Evolutionary conservation across 1,140 invertebrate genomes (phyloP).

Genomic region (Brachionus koreanus): DNA sequence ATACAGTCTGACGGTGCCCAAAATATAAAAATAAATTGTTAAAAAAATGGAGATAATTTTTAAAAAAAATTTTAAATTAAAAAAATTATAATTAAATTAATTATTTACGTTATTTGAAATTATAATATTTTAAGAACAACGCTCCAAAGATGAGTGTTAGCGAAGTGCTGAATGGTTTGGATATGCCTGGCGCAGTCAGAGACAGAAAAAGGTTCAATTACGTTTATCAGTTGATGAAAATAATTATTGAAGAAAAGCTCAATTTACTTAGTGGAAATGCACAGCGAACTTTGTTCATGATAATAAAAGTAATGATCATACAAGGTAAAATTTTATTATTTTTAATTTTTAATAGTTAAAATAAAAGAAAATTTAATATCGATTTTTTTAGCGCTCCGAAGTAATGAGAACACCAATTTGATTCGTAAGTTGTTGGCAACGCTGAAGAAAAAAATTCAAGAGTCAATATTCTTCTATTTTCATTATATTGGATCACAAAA

Average conservation of each 20-base stretch:
- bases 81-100: too few species aligned
- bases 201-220: conserved; percentile 92
- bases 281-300: conserved; percentile 82
- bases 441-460: conserved; percentile 50
- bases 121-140: conserved; percentile 72
- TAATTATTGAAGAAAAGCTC: conserved; percentile 78
- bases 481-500: conserved; percentile 76
- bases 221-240: conserved; percentile 72
- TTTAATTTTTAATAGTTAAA: not conserved
- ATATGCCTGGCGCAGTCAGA: conserved; percentile 86
- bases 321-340: conserved; percentile 66
- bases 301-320: conserved; percentile 86
- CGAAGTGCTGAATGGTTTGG: conserved; percentile 85
- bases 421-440: conserved; percentile 49
- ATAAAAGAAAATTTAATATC: not conserved
- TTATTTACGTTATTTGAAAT: too few species aligned
- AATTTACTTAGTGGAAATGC: conserved; percentile 81
- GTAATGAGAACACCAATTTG: conserved; percentile 50
- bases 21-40: too few species aligned
- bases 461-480: conserved; percentile 47
- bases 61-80: too few species aligned
- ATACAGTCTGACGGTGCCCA: too few species aligned
- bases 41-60: too few species aligned
- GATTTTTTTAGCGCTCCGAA: conserved; percentile 48
- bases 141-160: conserved; percentile 82